phyloP scores from a whole-genome alignment of 2,888 invertebrate genomes.

The Hirtodrosophila cameraria region DNA sequence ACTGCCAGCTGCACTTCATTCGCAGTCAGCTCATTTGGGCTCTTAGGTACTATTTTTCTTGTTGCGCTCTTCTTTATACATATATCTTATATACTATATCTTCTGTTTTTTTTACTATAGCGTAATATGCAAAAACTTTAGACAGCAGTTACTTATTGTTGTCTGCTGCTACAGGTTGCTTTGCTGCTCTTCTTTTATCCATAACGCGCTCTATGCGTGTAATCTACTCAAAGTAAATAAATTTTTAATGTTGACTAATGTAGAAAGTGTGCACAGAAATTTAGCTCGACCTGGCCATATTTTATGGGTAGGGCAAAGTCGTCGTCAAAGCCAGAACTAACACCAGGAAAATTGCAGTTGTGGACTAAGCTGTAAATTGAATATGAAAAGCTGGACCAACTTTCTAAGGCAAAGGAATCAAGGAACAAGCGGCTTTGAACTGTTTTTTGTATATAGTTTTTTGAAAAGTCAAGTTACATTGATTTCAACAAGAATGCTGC shows the following conservation, averaged over 20 bases:
- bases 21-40: slow-evolving; percentile 71
- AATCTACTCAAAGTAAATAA: slow-evolving; percentile 76
- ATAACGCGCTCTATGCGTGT: slow-evolving; percentile 51
- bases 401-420: slow-evolving; percentile 47
- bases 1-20: slow-evolving; percentile 76
- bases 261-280: slow-evolving; percentile 64
- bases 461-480: slow-evolving; percentile 16
- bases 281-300: slow-evolving; percentile 53
- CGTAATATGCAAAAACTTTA: slow-evolving; percentile 56
- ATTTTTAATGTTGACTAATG: slow-evolving; percentile 78
- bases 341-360: slow-evolving; percentile 26
- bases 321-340: slow-evolving; percentile 7
- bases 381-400: slow-evolving; percentile 35
- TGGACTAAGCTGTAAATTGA: slow-evolving; percentile 48
- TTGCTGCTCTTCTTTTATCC: neutral
- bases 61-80: slow-evolving; percentile 7
- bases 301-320: slow-evolving; percentile 11
- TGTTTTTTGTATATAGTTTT: neutral
- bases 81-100: slow-evolving; percentile 11
- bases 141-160: slow-evolving; percentile 29
- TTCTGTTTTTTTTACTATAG: slow-evolving; percentile 22
- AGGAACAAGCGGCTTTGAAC: slow-evolving; percentile 25
- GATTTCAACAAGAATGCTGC: slow-evolving; percentile 5
- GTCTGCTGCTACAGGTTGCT: neutral
- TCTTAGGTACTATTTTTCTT: slow-evolving; percentile 16